These are phyloP conservation scores for Xylota sylvarum DNA, from an alignment of 2,888 invertebrate species.

Conservation along the genomic window DNA sequence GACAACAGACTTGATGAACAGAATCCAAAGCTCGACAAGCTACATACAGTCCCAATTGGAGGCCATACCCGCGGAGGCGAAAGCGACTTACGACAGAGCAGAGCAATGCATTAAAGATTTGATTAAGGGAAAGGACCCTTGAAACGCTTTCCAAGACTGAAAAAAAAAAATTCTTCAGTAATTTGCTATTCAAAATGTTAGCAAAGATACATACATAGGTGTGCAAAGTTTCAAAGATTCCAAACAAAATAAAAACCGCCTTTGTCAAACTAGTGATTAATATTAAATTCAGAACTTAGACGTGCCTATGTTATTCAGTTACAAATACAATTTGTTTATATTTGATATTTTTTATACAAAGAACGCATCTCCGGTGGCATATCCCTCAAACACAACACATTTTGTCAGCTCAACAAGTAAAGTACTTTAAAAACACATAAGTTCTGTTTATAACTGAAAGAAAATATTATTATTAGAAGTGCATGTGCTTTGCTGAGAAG, in stretches of 20 bases:
- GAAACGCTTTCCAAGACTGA: not conserved
- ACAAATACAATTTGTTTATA: not conserved
- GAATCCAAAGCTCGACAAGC: conserved; percentile 24
- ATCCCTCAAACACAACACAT: not conserved
- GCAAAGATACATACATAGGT: no score
- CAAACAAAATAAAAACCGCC: no score
- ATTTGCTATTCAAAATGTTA: no score
- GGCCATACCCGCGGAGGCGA: conserved; percentile 32
- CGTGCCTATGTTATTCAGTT: not conserved
- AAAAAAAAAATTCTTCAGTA: no score
- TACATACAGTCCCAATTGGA: conserved; percentile 36
- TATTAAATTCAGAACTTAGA: no score
- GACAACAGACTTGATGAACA: not conserved
- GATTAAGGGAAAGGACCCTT: conserved; percentile 36
- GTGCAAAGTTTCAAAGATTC: no score
- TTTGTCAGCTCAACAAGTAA: not conserved
- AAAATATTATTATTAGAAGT: no score
- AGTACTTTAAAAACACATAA: not conserved
- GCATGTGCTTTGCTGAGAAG: no score
- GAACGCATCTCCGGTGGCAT: no score
- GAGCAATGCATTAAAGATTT: conserved; percentile 44
- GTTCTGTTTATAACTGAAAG: no score
- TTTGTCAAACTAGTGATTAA: not conserved
- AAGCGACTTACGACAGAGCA: conserved; percentile 42
- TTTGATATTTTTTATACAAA: not conserved